Conservation (phyloP, 2,113 vertebrate species). For the Panurus biarmicus region DNA sequence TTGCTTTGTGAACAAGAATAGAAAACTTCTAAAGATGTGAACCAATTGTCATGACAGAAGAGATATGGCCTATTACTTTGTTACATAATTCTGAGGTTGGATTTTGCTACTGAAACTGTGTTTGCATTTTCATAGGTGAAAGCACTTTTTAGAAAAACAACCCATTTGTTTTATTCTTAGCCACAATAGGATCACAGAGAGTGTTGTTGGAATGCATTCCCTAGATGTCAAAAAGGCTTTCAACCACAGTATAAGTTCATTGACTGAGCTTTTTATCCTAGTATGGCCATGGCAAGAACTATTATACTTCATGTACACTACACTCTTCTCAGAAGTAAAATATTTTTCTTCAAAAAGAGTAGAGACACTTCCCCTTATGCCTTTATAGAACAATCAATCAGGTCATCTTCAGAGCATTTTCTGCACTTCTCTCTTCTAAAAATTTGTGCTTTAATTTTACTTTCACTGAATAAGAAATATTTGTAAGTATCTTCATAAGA, state of each 20-base stretch:
- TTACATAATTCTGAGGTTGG: neutral
- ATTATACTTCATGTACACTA: neutral
- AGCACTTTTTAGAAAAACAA: neutral
- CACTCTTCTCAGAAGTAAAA: neutral
- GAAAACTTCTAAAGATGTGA: neutral
- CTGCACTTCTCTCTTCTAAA: neutral
- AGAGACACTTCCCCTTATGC: neutral
- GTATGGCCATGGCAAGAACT: neutral
- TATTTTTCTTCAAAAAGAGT: neutral
- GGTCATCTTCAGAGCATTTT: neutral
- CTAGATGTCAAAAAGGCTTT: neutral
- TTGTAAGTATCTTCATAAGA: neutral
- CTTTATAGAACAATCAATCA: neutral
- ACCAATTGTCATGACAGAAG: neutral
- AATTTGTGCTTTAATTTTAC: neutral
- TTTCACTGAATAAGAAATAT: neutral
- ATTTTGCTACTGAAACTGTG: neutral
- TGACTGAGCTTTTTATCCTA: neutral
- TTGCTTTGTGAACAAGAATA: neutral
- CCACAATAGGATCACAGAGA: neutral
- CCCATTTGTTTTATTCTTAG: neutral
- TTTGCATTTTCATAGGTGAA: neutral
- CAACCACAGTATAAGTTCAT: neutral
- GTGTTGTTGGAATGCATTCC: neutral
- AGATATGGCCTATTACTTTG: neutral